phyloP scores from a whole-genome alignment of 2,113 vertebrate genomes.

The Podarcis muralis region DNA sequence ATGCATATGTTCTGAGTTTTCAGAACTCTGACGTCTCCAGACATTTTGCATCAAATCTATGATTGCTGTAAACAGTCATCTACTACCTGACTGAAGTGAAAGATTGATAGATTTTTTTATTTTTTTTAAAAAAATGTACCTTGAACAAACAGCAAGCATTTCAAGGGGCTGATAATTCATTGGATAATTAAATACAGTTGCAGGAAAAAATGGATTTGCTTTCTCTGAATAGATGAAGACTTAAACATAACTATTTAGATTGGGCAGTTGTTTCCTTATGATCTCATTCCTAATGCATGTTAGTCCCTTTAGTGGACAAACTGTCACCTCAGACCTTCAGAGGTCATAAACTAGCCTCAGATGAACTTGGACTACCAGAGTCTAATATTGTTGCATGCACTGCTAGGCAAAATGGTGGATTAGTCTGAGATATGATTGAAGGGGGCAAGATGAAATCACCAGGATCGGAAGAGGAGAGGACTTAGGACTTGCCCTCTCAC shows the following conservation, averaged over 20 bases:
- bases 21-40: background rate
- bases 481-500: too few relatives aligned
- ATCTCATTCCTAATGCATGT: background rate
- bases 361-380: background rate
- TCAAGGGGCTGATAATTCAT: background rate
- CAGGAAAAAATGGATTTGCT: background rate
- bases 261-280: background rate
- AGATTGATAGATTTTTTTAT: background rate
- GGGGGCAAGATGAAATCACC: background rate
- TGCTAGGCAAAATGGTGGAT: background rate
- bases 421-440: background rate
- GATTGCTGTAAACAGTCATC: background rate
- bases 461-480: too few relatives aligned
- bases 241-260: background rate
- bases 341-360: background rate
- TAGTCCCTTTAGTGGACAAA: background rate
- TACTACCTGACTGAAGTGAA: background rate
- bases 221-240: background rate
- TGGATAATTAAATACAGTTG: background rate
- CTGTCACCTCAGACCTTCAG: background rate
- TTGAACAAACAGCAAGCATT: background rate
- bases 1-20: background rate
- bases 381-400: background rate
- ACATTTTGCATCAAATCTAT: background rate
- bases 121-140: background rate